Base-by-base conservation (phyloP, 2,797 vertebrate species). In the Lepilemur ruficaudatus region DNA sequence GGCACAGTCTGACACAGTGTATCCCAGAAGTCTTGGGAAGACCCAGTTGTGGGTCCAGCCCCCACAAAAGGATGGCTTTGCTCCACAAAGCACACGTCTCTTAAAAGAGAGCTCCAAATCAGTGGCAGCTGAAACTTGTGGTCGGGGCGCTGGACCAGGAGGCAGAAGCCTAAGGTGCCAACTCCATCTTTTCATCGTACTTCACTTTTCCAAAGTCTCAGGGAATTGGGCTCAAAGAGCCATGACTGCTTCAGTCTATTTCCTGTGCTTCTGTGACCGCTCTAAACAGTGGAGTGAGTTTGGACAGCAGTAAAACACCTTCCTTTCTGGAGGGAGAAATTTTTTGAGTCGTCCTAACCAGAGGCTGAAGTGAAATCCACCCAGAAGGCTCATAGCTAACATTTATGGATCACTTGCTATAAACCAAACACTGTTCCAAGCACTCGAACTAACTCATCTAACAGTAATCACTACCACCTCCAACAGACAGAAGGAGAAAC, bases 251-350 rank as follows among this genome's bases (percentile, higher is more conserved):
- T 55, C 2, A 43, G 48, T 67, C 52, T 9, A 55, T 25, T 32
- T 80, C 38, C 43, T 48, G 57, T 0, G 8, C 61, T 85, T 86
- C 41, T n/a, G 4, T 5, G 41, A 35, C 14, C 52, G 89, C 78
- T 87, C 70, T 38, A 59, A 83, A 89, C 17, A 50, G 48, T 7
- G 10, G 57, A 48, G 52, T 59, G 55, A 63, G 83, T 17, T 69
- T 38, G 59, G 85, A 88, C 38, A 91, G 38, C 88, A 57, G 22
- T 63, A 57, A 85, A 72, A 92, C 28, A 65, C 46, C 61, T 69
- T 50, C 78, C 35, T 91, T 73, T 63, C 90, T 18, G 15, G 48
- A 82, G 25, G 14, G 20, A 15, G 7, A 73, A 25, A 80, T 38
- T 32, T 85, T 83, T 69, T 2, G 48, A 93, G 65, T 52, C 0